phyloP scores from a whole-genome alignment of 2,888 invertebrate species.

The Tanypteryx hageni region DNA sequence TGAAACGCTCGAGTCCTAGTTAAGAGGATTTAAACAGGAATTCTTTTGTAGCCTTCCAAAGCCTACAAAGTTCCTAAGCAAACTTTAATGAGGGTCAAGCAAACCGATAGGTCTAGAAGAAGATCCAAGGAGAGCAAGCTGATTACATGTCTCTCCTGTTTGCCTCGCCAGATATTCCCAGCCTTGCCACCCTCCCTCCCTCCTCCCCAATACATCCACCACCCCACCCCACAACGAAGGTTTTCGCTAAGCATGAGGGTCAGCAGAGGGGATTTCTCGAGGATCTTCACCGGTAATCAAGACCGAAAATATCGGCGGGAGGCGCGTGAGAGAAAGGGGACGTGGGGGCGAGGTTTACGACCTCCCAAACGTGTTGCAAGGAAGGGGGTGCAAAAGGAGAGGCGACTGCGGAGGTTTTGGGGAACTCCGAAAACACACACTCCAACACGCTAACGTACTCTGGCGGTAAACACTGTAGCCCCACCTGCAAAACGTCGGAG shows the following conservation, averaged over 20 bases:
- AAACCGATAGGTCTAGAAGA: background rate
- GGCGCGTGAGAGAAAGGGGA: background rate
- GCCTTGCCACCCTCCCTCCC: too few species aligned
- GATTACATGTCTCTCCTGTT: background rate
- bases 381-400: background rate
- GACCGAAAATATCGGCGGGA: background rate
- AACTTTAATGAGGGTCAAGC: slow-evolving; percentile 22
- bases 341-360: background rate
- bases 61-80: background rate
- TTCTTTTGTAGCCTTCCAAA: background rate
- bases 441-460: background rate
- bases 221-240: too few species aligned
- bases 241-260: background rate
- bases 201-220: too few species aligned
- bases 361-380: background rate
- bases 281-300: slow-evolving; percentile 6
- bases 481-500: background rate
- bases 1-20: background rate
- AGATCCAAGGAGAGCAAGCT: background rate
- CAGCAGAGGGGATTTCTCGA: background rate
- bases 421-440: background rate
- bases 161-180: too few species aligned
- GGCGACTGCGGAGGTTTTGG: background rate
- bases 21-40: slow-evolving; percentile 8
- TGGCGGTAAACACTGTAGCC: background rate